Conservation (phyloP, 2,888 invertebrate genomes). For the Drosophila mimetica region DNA sequence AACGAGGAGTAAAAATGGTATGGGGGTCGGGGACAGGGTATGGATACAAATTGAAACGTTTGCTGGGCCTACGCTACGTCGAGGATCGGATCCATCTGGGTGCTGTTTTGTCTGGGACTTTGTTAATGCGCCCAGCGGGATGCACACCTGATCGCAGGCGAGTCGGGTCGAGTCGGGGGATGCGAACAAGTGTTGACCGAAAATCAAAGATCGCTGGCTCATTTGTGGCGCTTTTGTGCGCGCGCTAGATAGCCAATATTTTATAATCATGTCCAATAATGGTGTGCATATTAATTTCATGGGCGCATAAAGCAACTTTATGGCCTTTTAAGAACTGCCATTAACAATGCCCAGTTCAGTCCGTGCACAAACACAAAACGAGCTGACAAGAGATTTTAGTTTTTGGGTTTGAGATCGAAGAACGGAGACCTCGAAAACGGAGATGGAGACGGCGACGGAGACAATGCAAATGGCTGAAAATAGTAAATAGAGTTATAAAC, state of each 20-base stretch:
- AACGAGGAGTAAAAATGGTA: neutral
- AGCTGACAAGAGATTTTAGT: constrained; percentile 53
- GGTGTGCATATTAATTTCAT: constrained; percentile 78
- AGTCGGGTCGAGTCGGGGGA: constrained; percentile 16
- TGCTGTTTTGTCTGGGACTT: constrained; percentile 63
- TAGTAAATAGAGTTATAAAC: constrained; percentile 79
- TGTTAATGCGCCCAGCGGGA: constrained; percentile 74
- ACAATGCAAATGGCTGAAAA: constrained; percentile 49
- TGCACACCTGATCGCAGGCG: constrained; percentile 12
- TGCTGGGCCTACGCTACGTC: constrained; percentile 39
- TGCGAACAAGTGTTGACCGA: constrained; percentile 61
- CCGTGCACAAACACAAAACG: constrained; percentile 75
- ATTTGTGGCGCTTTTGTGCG: constrained; percentile 70
- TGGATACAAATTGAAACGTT: constrained; percentile 77
- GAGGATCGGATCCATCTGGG: constrained; percentile 22
- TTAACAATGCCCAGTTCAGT: constrained; percentile 62
- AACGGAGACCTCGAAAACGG: constrained; percentile 15
- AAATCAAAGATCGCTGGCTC: constrained; percentile 63
- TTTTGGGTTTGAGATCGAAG: neutral
- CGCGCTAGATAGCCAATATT: constrained; percentile 74
- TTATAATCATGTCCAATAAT: constrained; percentile 80
- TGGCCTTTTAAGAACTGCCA: constrained; percentile 79
- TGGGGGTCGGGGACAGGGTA: too few species aligned
- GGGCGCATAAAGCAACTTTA: constrained; percentile 77
- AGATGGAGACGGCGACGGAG: too few species aligned